Conservation (phyloP, 2,797 vertebrate genomes). For the Carapus acus region DNA sequence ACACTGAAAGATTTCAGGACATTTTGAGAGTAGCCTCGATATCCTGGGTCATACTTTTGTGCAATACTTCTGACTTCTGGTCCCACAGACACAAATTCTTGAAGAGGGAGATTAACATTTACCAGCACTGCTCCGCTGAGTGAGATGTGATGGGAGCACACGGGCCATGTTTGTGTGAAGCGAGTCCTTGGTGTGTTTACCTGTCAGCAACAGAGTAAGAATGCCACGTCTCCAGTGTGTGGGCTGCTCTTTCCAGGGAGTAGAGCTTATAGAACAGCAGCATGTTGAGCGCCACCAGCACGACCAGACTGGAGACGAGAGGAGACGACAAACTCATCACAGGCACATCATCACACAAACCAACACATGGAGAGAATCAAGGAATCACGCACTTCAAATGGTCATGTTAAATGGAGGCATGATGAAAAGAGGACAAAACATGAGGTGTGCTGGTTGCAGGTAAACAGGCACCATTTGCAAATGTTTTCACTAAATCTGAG, state of each 20-base stretch:
- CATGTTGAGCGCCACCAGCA: slow-evolving; percentile 85
- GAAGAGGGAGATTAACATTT: not conserved
- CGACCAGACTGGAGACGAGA: slow-evolving; percentile 72
- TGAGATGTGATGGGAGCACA: not conserved
- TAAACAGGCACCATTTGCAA: no score
- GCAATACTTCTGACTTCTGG: slow-evolving; percentile 5
- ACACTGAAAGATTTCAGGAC: not conserved
- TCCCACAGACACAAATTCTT: slow-evolving; percentile 5
- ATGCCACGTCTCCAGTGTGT: slow-evolving; percentile 89
- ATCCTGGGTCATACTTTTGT: not conserved
- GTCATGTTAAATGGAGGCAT: no score
- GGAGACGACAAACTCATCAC: no score
- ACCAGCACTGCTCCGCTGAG: not conserved
- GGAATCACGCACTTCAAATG: no score
- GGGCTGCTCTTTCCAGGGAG: slow-evolving; percentile 82
- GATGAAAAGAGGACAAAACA: no score
- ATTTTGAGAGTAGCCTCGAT: no score
- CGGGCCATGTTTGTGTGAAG: not conserved
- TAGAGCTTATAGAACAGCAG: slow-evolving; percentile 91
- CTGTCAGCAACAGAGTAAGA: slow-evolving; percentile 80
- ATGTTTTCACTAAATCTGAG: no score
- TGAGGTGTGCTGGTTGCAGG: no score
- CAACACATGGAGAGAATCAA: no score
- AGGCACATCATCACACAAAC: no score
- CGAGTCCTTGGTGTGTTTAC: slow-evolving; percentile 49